A percentile compares a stretch with the other conserved stretches of the same genome.
Conservation (phyloP, 2,888 invertebrate species). For the Pristionchus entomophagus region DNA sequence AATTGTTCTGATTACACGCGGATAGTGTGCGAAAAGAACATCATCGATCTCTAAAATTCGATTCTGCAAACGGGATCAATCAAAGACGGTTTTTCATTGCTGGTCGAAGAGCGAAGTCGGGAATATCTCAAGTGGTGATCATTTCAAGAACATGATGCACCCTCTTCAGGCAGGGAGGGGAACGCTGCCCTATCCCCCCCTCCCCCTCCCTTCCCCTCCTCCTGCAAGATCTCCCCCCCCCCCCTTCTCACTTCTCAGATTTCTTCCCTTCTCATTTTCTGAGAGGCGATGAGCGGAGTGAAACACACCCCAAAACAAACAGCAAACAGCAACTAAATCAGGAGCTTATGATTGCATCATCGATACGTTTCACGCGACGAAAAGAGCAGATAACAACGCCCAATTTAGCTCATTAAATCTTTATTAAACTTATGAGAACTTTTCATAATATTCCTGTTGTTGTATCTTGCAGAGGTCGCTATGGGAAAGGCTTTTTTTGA, state of each 20-base stretch:
- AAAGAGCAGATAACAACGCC: no score
- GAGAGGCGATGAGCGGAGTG: not conserved
- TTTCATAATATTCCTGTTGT: no score
- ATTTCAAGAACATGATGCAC: not conserved
- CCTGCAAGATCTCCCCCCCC: not conserved
- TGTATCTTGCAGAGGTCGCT: no score
- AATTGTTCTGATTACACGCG: no score
- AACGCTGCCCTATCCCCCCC: not conserved
- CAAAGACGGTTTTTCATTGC: no score
- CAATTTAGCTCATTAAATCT: no score
- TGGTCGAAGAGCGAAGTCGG: no score
- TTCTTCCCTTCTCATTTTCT: not conserved
- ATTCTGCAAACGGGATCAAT: not conserved
- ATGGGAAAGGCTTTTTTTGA: no score
- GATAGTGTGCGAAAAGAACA: no score
- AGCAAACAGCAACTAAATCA: not conserved
- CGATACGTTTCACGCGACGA: not conserved
- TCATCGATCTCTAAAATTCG: not conserved
- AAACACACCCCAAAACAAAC: conserved; percentile 17
- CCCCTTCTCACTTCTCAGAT: conserved; percentile 11
- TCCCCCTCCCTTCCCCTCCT: not conserved
- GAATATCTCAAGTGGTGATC: not conserved
- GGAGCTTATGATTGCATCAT: conserved; percentile 13
- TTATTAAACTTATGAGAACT: no score
- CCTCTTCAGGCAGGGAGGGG: not conserved